phyloP scores from a whole-genome alignment of 2,888 invertebrate species.

The Lamellibrachia satsuma region DNA sequence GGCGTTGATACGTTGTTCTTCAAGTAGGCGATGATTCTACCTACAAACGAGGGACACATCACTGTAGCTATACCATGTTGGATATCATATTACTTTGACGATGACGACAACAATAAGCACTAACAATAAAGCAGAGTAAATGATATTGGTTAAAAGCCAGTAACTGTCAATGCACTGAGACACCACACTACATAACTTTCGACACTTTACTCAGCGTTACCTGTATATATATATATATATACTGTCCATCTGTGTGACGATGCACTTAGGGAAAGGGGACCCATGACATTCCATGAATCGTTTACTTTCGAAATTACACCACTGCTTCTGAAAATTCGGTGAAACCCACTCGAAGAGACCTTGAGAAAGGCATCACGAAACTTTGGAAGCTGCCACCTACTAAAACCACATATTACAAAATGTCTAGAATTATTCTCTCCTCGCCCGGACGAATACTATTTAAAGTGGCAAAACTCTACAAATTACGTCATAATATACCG shows the following conservation, averaged over 20 bases:
- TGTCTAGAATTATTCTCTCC: not conserved
- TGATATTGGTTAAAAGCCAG: not conserved
- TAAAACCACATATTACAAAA: not conserved
- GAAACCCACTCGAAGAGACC: not conserved
- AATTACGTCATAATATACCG: no score
- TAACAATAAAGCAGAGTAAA: not conserved
- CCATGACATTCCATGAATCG: not conserved
- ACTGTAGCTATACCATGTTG: not conserved
- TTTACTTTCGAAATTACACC: not conserved
- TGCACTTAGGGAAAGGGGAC: not conserved
- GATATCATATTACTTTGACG: not conserved
- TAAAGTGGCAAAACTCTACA: no score
- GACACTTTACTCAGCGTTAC: not conserved
- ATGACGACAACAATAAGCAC: not conserved
- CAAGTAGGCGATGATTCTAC: constrained; percentile 56
- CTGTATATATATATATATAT: not conserved
- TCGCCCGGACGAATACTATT: no score
- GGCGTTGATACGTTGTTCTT: constrained; percentile 47
- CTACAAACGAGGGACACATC: constrained; percentile 44
- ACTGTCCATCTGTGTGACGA: not conserved
- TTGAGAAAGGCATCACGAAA: not conserved
- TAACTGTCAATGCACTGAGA: not conserved
- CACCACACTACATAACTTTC: not conserved
- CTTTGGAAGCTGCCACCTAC: not conserved
- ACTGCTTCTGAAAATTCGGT: not conserved